These are phyloP conservation scores for Drosophila aff. DNA, from an alignment of 1,140 invertebrate species.

Conservation along the genomic window DNA sequence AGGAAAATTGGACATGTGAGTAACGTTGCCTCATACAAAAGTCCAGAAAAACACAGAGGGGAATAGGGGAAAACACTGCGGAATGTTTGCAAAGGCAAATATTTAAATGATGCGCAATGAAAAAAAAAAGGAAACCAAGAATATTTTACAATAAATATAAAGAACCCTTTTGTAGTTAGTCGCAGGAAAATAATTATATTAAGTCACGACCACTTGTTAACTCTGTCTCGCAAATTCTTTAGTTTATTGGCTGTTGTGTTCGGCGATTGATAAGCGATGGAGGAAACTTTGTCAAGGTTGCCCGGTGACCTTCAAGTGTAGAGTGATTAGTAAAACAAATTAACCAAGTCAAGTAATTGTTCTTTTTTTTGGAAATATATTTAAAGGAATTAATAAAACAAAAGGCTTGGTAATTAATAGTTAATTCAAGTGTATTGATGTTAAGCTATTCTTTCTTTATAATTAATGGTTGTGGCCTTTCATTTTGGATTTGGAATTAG, in stretches of 20 bases:
- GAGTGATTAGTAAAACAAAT: constrained; percentile 9
- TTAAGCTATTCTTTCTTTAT: neutral
- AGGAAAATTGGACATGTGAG: constrained; percentile 28
- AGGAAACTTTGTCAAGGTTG: constrained; percentile 42
- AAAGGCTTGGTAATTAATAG: neutral
- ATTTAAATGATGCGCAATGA: constrained; percentile 18
- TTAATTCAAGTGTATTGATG: neutral
- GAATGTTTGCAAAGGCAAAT: constrained; percentile 25
- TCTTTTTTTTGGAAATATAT: neutral
- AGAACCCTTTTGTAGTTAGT: neutral
- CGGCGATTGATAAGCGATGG: constrained; percentile 13
- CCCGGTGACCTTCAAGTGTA: constrained; percentile 16
- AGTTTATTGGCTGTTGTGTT: constrained; percentile 17
- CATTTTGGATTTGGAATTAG: neutral
- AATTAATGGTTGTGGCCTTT: neutral
- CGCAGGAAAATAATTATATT: neutral
- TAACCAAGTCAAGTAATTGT: neutral
- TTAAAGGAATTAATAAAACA: neutral
- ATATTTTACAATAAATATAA: neutral
- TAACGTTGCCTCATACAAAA: constrained; percentile 19
- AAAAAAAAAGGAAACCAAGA: neutral
- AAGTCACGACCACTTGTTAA: constrained; percentile 5
- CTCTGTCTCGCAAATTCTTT: constrained; percentile 19
- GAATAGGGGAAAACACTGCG: constrained; percentile 5
- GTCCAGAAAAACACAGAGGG: neutral